Evolutionary conservation across 2,113 vertebrate genomes (phyloP).

Genomic region (Atractosteus spatula): DNA sequence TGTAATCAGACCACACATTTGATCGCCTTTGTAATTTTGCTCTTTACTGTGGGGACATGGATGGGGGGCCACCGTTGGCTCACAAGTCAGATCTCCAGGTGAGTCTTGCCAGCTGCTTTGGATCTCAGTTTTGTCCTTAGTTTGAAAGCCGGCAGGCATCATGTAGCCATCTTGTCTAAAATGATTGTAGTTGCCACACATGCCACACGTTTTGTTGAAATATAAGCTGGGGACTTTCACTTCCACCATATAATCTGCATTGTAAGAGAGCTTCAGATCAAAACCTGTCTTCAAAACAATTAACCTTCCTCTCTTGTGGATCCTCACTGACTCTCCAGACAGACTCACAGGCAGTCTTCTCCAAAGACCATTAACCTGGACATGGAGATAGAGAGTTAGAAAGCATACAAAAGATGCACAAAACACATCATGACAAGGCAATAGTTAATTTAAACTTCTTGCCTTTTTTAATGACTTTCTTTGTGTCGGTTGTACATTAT

Average conservation of each 20-base stretch:
- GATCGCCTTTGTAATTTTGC: constrained; percentile 49
- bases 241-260: constrained; percentile 59
- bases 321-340: constrained; percentile 41
- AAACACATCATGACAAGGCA: not conserved
- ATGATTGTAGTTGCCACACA: constrained; percentile 80
- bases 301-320: constrained; percentile 53
- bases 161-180: constrained; percentile 58
- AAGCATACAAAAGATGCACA: not conserved
- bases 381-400: not conserved
- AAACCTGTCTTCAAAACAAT: constrained; percentile 63
- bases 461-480: no score
- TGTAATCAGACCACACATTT: constrained; percentile 66
- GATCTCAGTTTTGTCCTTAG: constrained; percentile 39
- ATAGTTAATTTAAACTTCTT: no score
- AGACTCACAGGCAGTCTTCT: constrained; percentile 64
- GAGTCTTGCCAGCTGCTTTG: constrained; percentile 62
- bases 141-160: constrained; percentile 49
- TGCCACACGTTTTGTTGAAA: constrained; percentile 68
- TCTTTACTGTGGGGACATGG: constrained; percentile 53
- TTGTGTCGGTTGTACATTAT: no score
- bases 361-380: constrained; percentile 72
- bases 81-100: constrained; percentile 47
- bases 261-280: constrained; percentile 62
- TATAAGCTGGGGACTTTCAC: constrained; percentile 63
- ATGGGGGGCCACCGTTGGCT: constrained; percentile 35